Base-by-base conservation (phyloP, 2,797 vertebrate genomes). In the Gobio occitaniae region DNA sequence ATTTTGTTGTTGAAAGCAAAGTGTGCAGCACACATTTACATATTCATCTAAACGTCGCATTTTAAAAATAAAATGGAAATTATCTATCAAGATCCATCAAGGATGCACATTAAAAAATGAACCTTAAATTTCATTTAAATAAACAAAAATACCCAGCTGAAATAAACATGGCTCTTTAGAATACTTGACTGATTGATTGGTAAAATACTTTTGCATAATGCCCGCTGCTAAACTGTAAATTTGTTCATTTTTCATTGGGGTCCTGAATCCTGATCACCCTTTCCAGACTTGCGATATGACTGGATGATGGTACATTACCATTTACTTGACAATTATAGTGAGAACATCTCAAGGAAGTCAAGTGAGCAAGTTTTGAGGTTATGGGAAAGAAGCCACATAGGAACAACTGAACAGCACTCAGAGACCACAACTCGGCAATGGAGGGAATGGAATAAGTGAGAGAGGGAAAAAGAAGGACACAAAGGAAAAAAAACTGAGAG, bases 401-500 rank as follows among this genome's bases (percentile, higher is more conserved):
- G 44, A 78, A 83, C 25, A 80, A 71, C 15, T 52, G 69, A 80
- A 80, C 36, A 48, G 48, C 47, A 80, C 56, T 25, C 72, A 63
- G 80, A 83, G 41, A 77, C 59, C 54, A 78, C 65, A 63, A 65
- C 75, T 86, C 36, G 32, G 48, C 47, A 63, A 71, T 36, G 50
- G 59, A 74, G 29, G 19, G 78, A 54, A 54, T 52, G 59, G 36
- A 87, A 71, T 80, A 65, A 80, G 78, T 50, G 56, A 85, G 68
- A 86, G 89, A 90, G 82, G 54, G 56, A 19, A 72, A 88, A 54
- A 59, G 50, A 47, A 61, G 69, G 17, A 68, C 68, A 83, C 25
- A 47, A 44, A 70, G 52, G 47, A 16, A 63, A 76, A 32, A 75
- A 68, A 76, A 54, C 8, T 41, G n/a, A 77, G 10, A 29, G 36